Base-by-base conservation (phyloP, 1,140 invertebrate genomes). In the Zaprionus inermis region DNA sequence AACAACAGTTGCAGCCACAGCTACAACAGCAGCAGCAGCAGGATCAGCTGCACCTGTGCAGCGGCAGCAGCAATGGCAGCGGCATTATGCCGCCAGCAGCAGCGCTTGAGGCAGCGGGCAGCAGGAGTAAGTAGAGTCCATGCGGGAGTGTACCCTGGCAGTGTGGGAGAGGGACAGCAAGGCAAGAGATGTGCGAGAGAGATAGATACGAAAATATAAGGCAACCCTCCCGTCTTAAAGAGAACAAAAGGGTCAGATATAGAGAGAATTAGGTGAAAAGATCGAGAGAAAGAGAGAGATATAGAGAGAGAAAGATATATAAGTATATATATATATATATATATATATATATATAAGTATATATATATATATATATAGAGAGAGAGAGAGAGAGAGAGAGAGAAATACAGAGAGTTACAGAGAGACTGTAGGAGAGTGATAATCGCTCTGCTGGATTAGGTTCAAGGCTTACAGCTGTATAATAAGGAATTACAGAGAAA, bases 111-210 rank as follows among this genome's bases (percentile, higher is more conserved):
- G 60, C 74, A 55, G 63, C 75, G 49, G 82, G 90, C 90, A 90
- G 90, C 84, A 91, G 90, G 85, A 90, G 90, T 91, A 80, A 91
- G 89, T 91, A 83, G 44, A 20, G 11, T 5, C 16, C 30, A 7
- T 32, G 5, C 1, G 30, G 30, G 30, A 6, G 28, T 28, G 28
- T 3, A 28, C 7, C 3, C 30, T 32, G 30, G 30, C 24, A 55
- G 12, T 1, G 32, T 14, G 41, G 28, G 20, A 14, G 14, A 59
- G 38, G n/a, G 3, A 38, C n/a, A n/a, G n/a, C n/a, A n/a, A n/a
- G n/a, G n/a, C n/a, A 32, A 5, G 6, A 1, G 1, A 6, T 4
- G 2, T 4, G 30, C 10, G n/a, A 34, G 28, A 16, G 28, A 56
- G 32, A n/a, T 1, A 24, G 22, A 24, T 1, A 24, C 22, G 4